Conservation (phyloP, 2,888 invertebrate species). For the Ormyrus labotus region DNA sequence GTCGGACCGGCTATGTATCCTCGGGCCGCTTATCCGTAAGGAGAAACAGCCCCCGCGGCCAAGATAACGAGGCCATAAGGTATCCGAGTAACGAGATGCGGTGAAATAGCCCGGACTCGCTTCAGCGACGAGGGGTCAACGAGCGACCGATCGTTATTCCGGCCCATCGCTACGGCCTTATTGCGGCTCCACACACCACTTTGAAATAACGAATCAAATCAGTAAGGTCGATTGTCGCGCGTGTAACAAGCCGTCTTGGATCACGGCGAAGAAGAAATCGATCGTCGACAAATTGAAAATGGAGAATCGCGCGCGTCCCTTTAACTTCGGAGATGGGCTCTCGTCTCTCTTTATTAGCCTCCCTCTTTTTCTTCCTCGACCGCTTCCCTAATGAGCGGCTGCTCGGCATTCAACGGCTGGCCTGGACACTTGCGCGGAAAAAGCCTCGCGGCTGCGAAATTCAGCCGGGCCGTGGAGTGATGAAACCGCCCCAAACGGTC, state of each 20-base stretch:
- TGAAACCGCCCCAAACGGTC: slow-evolving; percentile 19
- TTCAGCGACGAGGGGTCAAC: slow-evolving; percentile 5
- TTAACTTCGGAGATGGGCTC: background rate
- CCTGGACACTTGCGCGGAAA: slow-evolving; percentile 26
- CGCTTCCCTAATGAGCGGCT: slow-evolving; percentile 54
- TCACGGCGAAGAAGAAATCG: slow-evolving; percentile 23
- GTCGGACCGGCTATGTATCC: background rate
- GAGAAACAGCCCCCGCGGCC: background rate
- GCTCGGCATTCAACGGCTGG: slow-evolving; percentile 53
- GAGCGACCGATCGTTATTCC: slow-evolving; percentile 57
- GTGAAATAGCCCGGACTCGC: slow-evolving; percentile 34
- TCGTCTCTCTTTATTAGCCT: slow-evolving; percentile 23
- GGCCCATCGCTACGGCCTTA: slow-evolving; percentile 40
- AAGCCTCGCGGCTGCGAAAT: slow-evolving; percentile 26
- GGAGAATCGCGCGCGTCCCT: slow-evolving; percentile 9
- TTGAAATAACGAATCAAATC: slow-evolving; percentile 27
- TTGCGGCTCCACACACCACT: slow-evolving; percentile 4
- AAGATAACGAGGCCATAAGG: slow-evolving; percentile 68
- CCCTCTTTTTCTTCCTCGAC: slow-evolving; percentile 8
- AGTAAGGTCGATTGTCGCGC: background rate
- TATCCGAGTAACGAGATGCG: slow-evolving; percentile 64
- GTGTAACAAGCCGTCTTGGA: background rate
- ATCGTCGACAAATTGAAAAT: background rate
- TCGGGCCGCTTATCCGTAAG: background rate
- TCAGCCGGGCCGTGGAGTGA: slow-evolving; percentile 21